phyloP scores from a whole-genome alignment of 2,888 invertebrate species.

The Ophioninae sp. region DNA sequence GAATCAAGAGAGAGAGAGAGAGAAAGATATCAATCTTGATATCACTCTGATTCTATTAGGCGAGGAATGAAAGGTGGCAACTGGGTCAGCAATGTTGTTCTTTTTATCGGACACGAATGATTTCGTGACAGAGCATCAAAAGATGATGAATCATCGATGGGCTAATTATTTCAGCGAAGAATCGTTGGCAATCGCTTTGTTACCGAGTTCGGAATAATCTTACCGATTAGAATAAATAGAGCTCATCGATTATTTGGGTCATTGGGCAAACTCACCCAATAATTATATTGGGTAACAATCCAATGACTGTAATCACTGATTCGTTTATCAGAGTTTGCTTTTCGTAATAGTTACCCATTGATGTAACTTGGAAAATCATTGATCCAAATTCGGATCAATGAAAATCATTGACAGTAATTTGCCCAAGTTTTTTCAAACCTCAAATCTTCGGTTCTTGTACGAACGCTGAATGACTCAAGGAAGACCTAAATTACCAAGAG shows the following conservation, averaged over 20 bases:
- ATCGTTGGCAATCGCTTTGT: slow-evolving; percentile 1
- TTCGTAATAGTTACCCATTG: background rate
- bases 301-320: background rate
- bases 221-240: slow-evolving; percentile 14
- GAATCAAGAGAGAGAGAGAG: slow-evolving; percentile 44
- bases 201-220: slow-evolving; percentile 19
- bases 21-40: slow-evolving; percentile 52
- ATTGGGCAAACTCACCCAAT: no score
- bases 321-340: background rate
- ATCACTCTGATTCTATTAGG: slow-evolving; percentile 45
- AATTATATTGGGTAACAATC: background rate
- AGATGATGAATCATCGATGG: background rate
- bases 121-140: background rate
- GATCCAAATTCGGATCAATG: no score
- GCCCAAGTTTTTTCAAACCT: no score
- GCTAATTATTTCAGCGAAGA: slow-evolving; percentile 17
- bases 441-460: no score
- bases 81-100: slow-evolving; percentile 3
- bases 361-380: no score
- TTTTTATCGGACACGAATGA: background rate
- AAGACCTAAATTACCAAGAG: no score
- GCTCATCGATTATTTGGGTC: background rate
- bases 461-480: no score
- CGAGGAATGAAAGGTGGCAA: slow-evolving; percentile 25
- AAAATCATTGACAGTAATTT: no score